A percentile compares a stretch with the other conserved stretches of the same genome.
These are phyloP conservation scores for Diacarnus erythraeanus DNA, from an alignment of 37 sponge, comb jelly and placozoan genomes.

Conservation along the genomic window DNA sequence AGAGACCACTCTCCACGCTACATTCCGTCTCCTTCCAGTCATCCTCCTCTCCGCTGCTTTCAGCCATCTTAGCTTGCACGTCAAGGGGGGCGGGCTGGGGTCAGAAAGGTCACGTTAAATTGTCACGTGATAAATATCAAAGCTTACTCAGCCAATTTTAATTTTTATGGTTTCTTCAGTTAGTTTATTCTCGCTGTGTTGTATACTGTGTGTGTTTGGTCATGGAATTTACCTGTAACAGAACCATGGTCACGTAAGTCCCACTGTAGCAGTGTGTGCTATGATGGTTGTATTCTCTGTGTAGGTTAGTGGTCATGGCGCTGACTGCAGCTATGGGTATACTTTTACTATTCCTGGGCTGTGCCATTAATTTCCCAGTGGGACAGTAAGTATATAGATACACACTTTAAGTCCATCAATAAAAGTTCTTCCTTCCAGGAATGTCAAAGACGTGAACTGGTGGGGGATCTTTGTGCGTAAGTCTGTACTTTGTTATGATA, in stretches of 20 bases:
- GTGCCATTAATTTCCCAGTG: constrained; percentile 38
- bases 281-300: not conserved
- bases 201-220: not conserved
- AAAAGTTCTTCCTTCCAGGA: not conserved
- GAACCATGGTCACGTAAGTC: constrained; percentile 3
- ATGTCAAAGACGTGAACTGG: constrained; percentile 53
- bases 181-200: too few relatives aligned
- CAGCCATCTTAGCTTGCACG: not conserved
- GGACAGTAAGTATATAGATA: not conserved
- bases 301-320: constrained; percentile 48
- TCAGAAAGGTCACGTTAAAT: constrained; percentile 3
- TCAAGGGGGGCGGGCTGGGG: not conserved
- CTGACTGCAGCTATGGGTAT: constrained; percentile 57
- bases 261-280: not conserved
- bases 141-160: not conserved
- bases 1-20: constrained; percentile 3
- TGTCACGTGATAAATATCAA: not conserved
- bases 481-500: too few relatives aligned
- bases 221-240: not conserved
- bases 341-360: constrained; percentile 51
- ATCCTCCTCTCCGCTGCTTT: constrained; percentile 6
- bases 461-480: constrained; percentile 79
- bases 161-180: not conserved
- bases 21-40: constrained; percentile 57
- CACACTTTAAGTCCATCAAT: not conserved